Evolutionary conservation across 1,140 invertebrate genomes (phyloP), one percentile per base, ranked within the genome.

Genomic region (Nebria ingens): DNA sequence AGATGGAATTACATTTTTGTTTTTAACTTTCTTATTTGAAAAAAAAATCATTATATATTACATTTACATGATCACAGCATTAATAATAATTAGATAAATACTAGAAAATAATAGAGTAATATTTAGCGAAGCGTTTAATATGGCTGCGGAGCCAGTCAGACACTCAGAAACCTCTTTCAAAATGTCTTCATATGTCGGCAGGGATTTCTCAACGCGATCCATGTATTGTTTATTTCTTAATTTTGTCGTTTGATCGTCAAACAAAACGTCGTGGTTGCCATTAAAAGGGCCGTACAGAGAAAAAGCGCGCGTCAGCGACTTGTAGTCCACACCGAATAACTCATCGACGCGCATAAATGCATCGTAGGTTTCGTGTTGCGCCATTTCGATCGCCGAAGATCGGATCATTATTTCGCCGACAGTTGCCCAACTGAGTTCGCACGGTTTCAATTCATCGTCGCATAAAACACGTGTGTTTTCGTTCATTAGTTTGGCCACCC

Each of bases 371-470:
- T 87, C 85, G 62, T 83, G 76, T 25, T 68, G 68, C 51, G 79
- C 72, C 59, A 81, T 63, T 17, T 71, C 51, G 0, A 76, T 72
- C 1, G 75, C 67, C 58, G 40, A 45, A 20, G 72, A 68, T 13
- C 64, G 65, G 0, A 77, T 73, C 68, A 85, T 79, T 0, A 84
- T 65, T 65, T 86, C 71, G 19, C 81, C 82, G 6, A 80, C 66
- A n/a, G 80, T 73, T 2, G 82, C 77, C 83, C 85, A 86, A 40
- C 81, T 80, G n/a, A 87, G 68, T 64, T 81, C 79, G 59, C 85
- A 87, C 15, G 74, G 73, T 57, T 79, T 71, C 9, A 68, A 63
- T 51, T 73, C 71, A 55, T 74, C 74, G n/a, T 73, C 67, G 62
- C 76, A 85, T 50, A 82, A 67, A 56, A 68, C 71, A 29, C 61